A percentile compares a stretch with the other conserved stretches of the same genome.
These are phyloP conservation scores for Apostichopus californicus DNA, from an alignment of 35 echinoderm and acorn worm genomes.

Conservation along the genomic window DNA sequence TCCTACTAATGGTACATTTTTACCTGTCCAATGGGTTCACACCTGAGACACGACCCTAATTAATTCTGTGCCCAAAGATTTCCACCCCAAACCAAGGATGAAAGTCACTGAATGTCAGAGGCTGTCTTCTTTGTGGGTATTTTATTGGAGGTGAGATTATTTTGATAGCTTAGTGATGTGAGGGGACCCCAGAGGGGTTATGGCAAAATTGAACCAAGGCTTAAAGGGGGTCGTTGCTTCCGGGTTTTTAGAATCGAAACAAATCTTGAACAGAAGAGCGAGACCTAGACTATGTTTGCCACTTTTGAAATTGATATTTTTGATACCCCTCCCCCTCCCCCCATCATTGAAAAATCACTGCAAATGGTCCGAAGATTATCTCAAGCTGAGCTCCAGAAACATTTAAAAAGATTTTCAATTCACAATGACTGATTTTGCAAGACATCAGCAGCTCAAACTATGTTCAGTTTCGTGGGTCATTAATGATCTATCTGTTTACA, in stretches of 20 bases:
- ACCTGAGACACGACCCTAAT: constrained; percentile 16
- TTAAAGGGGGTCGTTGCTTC: not conserved
- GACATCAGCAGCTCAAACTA: too few relatives aligned
- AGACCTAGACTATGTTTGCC: too few relatives aligned
- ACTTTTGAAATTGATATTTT: too few relatives aligned
- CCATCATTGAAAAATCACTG: too few relatives aligned
- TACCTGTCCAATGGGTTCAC: constrained; percentile 17
- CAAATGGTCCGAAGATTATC: too few relatives aligned
- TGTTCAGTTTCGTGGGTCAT: too few relatives aligned
- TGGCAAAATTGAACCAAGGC: not conserved
- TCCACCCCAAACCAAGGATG: constrained; percentile 27
- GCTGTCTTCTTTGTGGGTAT: not conserved
- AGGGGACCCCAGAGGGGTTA: not conserved
- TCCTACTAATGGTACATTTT: not conserved
- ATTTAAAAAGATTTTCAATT: too few relatives aligned
- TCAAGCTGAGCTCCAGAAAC: too few relatives aligned
- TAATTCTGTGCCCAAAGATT: not conserved
- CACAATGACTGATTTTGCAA: too few relatives aligned
- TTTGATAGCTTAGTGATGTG: constrained; percentile 46
- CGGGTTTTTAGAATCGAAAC: not conserved
- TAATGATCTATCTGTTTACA: too few relatives aligned
- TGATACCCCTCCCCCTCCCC: too few relatives aligned
- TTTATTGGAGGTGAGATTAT: constrained; percentile 32
- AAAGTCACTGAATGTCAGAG: constrained; percentile 12
- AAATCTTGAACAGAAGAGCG: too few relatives aligned